Percentiles rank a stretch among this genome's conserved stretches.
Conservation (phyloP, 2,888 invertebrate species). For the Tetrapedia diversipes region DNA sequence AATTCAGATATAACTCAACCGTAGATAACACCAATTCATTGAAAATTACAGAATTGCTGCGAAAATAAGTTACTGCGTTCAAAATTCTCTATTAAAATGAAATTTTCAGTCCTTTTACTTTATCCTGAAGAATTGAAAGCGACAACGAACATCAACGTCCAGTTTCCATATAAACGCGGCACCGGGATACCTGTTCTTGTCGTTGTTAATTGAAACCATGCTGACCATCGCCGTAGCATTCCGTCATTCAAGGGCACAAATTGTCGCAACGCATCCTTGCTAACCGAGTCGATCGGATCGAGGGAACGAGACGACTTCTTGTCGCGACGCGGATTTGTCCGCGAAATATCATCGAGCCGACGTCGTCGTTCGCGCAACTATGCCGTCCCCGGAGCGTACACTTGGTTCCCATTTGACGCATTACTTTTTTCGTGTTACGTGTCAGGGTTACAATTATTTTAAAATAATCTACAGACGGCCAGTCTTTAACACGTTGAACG, state of each 20-base stretch:
- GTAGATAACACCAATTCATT: too few species aligned
- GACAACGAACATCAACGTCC: slow-evolving; percentile 16
- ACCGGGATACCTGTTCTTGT: slow-evolving; percentile 18
- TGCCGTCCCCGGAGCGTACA: slow-evolving; percentile 9
- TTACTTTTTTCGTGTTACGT: slow-evolving; percentile 31
- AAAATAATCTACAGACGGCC: too few species aligned
- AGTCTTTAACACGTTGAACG: too few species aligned
- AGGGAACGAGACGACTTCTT: slow-evolving; percentile 65
- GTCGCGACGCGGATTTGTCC: slow-evolving; percentile 61
- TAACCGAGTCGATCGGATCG: slow-evolving; percentile 54
- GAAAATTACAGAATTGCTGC: too few species aligned
- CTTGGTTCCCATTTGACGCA: slow-evolving; percentile 25
- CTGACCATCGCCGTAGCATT: slow-evolving; percentile 23
- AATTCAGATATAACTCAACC: too few species aligned
- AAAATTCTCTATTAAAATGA: too few species aligned
- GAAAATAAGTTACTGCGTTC: too few species aligned
- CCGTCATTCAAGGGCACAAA: slow-evolving; percentile 47
- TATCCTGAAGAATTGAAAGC: slow-evolving; percentile 19
- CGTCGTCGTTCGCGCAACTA: slow-evolving; percentile 32
- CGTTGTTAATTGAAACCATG: slow-evolving; percentile 38
- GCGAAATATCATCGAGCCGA: slow-evolving; percentile 39
- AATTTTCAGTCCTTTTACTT: slow-evolving; percentile 19
- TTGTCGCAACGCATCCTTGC: too few species aligned
- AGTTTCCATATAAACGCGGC: slow-evolving; percentile 51
- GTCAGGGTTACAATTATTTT: slow-evolving; percentile 13